phyloP scores from a whole-genome alignment of 2,797 vertebrate genomes.

The Siniperca scherzeri region DNA sequence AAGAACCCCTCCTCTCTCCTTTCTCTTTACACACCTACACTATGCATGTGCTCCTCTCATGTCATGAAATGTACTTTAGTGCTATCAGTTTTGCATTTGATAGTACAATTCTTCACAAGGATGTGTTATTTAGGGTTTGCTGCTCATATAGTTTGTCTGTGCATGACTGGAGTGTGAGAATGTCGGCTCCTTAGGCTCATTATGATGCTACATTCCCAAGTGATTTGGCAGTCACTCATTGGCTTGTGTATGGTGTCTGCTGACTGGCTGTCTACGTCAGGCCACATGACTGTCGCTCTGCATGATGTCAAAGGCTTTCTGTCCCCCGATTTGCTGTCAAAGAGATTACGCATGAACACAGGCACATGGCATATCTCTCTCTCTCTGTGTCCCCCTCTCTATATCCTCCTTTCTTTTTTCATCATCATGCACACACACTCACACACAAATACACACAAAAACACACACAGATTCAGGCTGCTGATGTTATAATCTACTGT shows the following conservation, averaged over 20 bases:
- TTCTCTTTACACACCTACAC: conserved; percentile 13
- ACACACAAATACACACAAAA: conserved; percentile 40
- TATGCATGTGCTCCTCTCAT: conserved; percentile 40
- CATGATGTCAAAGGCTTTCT: conserved; percentile 77
- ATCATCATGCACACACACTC: conserved; percentile 35
- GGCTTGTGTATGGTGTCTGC: conserved; percentile 62
- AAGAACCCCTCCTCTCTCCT: conserved; percentile 10
- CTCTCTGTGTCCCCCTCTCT: conserved; percentile 43
- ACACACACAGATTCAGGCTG: conserved; percentile 44
- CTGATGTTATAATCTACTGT: conserved; percentile 79
- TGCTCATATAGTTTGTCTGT: conserved; percentile 42
- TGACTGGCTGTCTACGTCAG: conserved; percentile 63
- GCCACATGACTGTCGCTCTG: conserved; percentile 75
- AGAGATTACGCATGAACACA: conserved; percentile 71
- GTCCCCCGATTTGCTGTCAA: conserved; percentile 66
- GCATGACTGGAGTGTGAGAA: conserved; percentile 59
- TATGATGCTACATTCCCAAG: conserved; percentile 31
- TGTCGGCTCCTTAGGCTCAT: conserved; percentile 41
- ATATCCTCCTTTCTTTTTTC: conserved; percentile 44
- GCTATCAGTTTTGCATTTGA: conserved; percentile 24
- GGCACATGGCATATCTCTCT: conserved; percentile 63
- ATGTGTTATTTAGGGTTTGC: conserved; percentile 16
- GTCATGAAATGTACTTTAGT: conserved; percentile 21
- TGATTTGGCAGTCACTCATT: conserved; percentile 48
- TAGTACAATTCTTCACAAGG: conserved; percentile 2